A percentile compares a stretch with the other conserved stretches of the same genome.
phyloP scores from a whole-genome alignment of 2,113 vertebrate species.

The Ancistrus triradiatus region DNA sequence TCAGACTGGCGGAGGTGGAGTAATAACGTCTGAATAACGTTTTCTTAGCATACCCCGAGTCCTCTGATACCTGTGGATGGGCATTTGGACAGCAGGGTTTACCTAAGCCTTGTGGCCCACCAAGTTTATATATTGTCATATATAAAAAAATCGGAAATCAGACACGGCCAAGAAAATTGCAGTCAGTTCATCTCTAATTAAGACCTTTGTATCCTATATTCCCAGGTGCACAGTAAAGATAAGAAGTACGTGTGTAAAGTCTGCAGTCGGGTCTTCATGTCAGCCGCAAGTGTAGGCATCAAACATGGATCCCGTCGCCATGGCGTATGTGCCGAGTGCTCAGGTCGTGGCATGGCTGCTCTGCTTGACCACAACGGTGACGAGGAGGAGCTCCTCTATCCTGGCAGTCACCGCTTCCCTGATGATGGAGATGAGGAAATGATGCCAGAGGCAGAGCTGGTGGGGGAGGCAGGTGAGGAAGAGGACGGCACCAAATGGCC shows the following conservation, averaged over 20 bases:
- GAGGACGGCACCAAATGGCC: conserved; percentile 79
- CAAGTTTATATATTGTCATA: no score
- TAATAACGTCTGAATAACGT: no score
- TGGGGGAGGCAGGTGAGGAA: conserved; percentile 78
- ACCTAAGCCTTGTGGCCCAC: no score
- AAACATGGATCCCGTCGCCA: conserved; percentile 94
- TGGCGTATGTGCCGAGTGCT: conserved; percentile 88
- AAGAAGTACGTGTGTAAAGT: conserved; percentile 98
- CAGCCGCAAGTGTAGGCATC: conserved; percentile 94
- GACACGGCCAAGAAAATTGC: no score
- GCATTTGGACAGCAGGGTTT: no score
- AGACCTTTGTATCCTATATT: no score
- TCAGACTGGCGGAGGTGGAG: no score
- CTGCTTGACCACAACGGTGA: conserved; percentile 78
- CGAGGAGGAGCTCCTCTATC: conserved; percentile 80
- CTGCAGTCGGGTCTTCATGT: conserved; percentile 95
- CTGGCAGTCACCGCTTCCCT: conserved; percentile 79
- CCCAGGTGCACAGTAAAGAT: conserved; percentile 96
- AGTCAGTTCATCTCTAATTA: no score
- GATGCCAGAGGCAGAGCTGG: conserved; percentile 73
- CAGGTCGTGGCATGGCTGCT: conserved; percentile 73
- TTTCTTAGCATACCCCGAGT: no score
- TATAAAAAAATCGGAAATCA: no score
- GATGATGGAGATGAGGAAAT: conserved; percentile 71
- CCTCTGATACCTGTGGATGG: no score